phyloP scores from a whole-genome alignment of 2,888 invertebrate species.

The Brenthis ino region DNA sequence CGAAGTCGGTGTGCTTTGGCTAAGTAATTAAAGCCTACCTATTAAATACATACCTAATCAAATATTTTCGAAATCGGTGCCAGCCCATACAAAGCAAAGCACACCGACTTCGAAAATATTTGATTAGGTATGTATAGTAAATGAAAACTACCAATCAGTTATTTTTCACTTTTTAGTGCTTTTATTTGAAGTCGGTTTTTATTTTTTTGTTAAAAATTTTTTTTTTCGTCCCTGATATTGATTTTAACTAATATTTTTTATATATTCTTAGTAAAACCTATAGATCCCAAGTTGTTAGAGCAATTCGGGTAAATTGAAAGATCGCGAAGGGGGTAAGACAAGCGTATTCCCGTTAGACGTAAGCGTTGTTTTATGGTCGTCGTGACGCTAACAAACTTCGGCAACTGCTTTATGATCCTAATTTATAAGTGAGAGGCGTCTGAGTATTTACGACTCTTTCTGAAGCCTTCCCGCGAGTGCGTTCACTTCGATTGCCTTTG shows the following conservation, averaged over 20 bases:
- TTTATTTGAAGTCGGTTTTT: no score
- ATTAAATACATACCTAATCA: no score
- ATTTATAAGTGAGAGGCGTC: slow-evolving; percentile 81
- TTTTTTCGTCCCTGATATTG: neutral
- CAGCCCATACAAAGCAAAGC: no score
- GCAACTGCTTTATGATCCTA: slow-evolving; percentile 82
- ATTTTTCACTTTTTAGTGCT: no score
- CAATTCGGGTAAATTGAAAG: slow-evolving; percentile 62
- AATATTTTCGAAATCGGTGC: no score
- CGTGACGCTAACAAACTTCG: slow-evolving; percentile 79
- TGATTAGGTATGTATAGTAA: no score
- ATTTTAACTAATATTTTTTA: neutral
- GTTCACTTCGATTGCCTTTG: slow-evolving; percentile 53
- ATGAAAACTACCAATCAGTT: no score
- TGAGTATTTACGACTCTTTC: slow-evolving; percentile 72
- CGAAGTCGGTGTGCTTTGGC: no score
- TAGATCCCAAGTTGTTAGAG: slow-evolving; percentile 29
- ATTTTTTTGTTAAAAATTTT: no score
- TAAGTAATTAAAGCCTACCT: no score
- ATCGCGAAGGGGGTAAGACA: slow-evolving; percentile 58
- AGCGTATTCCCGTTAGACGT: slow-evolving; percentile 62
- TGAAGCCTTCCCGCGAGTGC: slow-evolving; percentile 70
- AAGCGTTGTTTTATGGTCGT: slow-evolving; percentile 79
- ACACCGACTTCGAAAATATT: no score
- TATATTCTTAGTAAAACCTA: neutral